A percentile compares a stretch with the other conserved stretches of the same genome.
phyloP scores from a whole-genome alignment of 2,888 invertebrate genomes.

The Aphidoletes aphidimyza region DNA sequence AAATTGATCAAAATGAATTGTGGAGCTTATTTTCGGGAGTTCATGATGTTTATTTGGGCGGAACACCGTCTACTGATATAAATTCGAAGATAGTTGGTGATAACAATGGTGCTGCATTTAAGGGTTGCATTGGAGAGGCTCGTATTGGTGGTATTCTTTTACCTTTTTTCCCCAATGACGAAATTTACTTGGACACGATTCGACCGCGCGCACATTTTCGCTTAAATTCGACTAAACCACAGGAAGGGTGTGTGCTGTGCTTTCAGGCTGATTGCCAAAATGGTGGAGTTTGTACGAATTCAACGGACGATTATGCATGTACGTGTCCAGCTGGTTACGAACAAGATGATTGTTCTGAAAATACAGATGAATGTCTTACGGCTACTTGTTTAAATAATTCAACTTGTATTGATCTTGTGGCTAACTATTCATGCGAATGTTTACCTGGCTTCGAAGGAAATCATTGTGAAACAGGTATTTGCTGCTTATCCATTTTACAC shows the following conservation, averaged over 20 bases:
- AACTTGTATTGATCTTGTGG: constrained; percentile 82
- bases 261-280: constrained; percentile 72
- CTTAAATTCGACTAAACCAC: constrained; percentile 66
- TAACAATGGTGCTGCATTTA: constrained; percentile 66
- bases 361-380: constrained; percentile 83
- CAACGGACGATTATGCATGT: constrained; percentile 77
- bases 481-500: too few species aligned
- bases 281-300: constrained; percentile 71
- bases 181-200: constrained; percentile 74
- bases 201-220: constrained; percentile 66
- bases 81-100: constrained; percentile 62
- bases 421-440: constrained; percentile 81
- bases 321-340: constrained; percentile 81
- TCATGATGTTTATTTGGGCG: constrained; percentile 69
- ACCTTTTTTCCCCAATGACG: constrained; percentile 83
- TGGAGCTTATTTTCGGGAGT: constrained; percentile 64
- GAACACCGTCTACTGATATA: constrained; percentile 64
- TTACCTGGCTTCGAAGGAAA: constrained; percentile 80
- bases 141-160: constrained; percentile 84
- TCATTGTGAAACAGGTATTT: constrained; percentile 74
- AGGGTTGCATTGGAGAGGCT: constrained; percentile 90
- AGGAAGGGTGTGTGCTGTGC: constrained; percentile 82
- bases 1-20: constrained; percentile 65
- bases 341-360: constrained; percentile 82
- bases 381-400: constrained; percentile 81